Evolutionary conservation across 2,888 invertebrate genomes (phyloP).

Genomic region (Drosophila rubida): DNA sequence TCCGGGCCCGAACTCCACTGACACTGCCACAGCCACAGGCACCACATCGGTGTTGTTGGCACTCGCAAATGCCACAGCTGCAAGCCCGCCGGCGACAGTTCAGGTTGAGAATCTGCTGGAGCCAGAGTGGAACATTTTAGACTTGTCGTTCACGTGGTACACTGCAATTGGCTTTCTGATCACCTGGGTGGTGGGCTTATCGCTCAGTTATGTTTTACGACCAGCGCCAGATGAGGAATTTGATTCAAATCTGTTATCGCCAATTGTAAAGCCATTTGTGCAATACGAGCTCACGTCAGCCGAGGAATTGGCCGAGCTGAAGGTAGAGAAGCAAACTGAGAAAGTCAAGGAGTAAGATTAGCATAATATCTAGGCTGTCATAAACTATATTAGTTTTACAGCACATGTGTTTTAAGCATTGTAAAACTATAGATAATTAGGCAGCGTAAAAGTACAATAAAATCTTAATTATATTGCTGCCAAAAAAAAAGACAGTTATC

Average conservation of each 20-base stretch:
- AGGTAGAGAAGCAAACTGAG: constrained; percentile 17
- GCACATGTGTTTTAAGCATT: constrained; percentile 1
- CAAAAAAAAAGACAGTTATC: constrained; percentile 6
- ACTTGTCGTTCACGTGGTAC: constrained; percentile 88
- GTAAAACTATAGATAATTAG: not conserved
- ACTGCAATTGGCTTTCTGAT: constrained; percentile 85
- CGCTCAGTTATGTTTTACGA: constrained; percentile 86
- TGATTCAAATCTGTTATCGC: constrained; percentile 64
- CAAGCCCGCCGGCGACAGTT: not conserved
- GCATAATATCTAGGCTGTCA: not conserved
- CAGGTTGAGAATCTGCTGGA: constrained; percentile 1
- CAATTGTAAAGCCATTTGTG: constrained; percentile 36
- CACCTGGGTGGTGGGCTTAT: constrained; percentile 85
- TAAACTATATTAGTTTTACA: constrained; percentile 15
- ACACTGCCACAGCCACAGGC: constrained; percentile 20
- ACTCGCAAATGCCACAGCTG: not conserved
- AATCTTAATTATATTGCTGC: not conserved
- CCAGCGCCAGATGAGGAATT: constrained; percentile 61
- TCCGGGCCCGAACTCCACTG: constrained; percentile 57
- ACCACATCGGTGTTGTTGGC: not conserved
- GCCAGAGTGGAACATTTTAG: constrained; percentile 84
- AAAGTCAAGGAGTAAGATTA: constrained; percentile 7
- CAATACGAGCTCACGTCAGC: constrained; percentile 33
- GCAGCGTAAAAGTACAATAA: constrained; percentile 4
- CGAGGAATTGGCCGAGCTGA: constrained; percentile 52